A percentile compares a stretch with the other conserved stretches of the same genome.
Conservation (phyloP, 1,140 invertebrate genomes). For the Ceratina australensis region DNA sequence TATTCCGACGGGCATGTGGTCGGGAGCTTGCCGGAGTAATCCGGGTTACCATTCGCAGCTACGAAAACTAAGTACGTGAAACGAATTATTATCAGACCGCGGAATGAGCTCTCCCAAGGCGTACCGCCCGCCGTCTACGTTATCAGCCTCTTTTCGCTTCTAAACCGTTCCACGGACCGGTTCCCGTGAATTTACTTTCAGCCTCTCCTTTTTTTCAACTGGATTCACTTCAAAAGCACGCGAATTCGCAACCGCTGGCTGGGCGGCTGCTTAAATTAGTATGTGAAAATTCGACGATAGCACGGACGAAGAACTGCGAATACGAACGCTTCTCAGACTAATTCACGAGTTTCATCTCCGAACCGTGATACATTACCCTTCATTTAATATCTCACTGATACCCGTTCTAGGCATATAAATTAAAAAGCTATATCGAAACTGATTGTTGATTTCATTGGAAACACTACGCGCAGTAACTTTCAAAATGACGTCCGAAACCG, state of each 20-base stretch:
- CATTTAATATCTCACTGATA: no score
- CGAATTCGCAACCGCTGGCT: neutral
- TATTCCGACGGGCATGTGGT: slow-evolving; percentile 33
- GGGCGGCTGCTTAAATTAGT: slow-evolving; percentile 2
- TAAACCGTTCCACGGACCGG: slow-evolving; percentile 17
- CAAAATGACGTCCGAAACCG: no score
- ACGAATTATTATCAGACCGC: slow-evolving; percentile 48
- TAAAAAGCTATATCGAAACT: no score
- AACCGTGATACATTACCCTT: no score
- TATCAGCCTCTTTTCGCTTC: slow-evolving; percentile 22
- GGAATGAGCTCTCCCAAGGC: slow-evolving; percentile 17
- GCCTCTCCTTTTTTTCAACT: slow-evolving; percentile 21
- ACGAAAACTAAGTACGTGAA: slow-evolving; percentile 50
- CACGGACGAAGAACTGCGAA: neutral
- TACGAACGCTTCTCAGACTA: neutral
- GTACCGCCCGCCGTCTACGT: neutral
- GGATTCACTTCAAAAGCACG: slow-evolving; percentile 9
- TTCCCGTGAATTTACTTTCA: slow-evolving; percentile 22
- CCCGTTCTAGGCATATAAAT: no score
- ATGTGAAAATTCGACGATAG: slow-evolving; percentile 26
- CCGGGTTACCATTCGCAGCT: slow-evolving; percentile 33
- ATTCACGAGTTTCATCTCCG: neutral
- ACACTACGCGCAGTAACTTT: no score
- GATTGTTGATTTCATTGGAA: no score
- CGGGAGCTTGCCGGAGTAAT: slow-evolving; percentile 39